A percentile compares a stretch with the other conserved stretches of the same genome.
Evolutionary conservation across 2,888 invertebrate species (phyloP).

Genomic region (Asteroscopus sphinx): DNA sequence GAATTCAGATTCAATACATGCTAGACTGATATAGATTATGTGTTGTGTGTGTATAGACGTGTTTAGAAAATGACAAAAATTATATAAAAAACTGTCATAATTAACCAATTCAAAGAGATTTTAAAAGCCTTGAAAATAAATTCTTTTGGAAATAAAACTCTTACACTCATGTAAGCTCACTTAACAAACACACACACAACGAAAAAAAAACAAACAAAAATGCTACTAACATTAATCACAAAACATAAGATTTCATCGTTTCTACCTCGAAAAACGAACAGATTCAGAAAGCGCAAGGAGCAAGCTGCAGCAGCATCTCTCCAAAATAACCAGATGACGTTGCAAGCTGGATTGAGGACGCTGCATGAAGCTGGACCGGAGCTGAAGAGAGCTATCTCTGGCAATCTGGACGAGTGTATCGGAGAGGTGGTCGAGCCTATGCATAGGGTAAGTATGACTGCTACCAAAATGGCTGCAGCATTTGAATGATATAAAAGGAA

Average conservation of each 20-base stretch:
- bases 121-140: background rate
- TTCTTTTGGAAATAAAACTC: background rate
- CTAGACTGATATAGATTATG: constrained; percentile 18
- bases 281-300: constrained; percentile 98
- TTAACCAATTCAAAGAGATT: background rate
- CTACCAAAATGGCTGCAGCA: too few species aligned
- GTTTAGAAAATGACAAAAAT: constrained; percentile 17
- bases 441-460: constrained; percentile 94
- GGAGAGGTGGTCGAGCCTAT: constrained; percentile 98
- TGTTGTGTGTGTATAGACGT: constrained; percentile 22
- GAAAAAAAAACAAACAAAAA: background rate
- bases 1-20: background rate
- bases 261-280: constrained; percentile 56
- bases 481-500: too few species aligned
- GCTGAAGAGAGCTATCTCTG: constrained; percentile 98
- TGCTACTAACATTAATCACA: constrained; percentile 8
- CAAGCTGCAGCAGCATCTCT: constrained; percentile 90
- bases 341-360: constrained; percentile 98
- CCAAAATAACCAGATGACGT: constrained; percentile 94
- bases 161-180: background rate
- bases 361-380: constrained; percentile 99
- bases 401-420: constrained; percentile 97
- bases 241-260: constrained; percentile 34
- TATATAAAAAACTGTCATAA: constrained; percentile 8
- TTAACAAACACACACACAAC: background rate